Evolutionary conservation across 2,888 invertebrate genomes (phyloP), one percentile per base, ranked within the genome.

Genomic region (Diplazon laetatorius): DNA sequence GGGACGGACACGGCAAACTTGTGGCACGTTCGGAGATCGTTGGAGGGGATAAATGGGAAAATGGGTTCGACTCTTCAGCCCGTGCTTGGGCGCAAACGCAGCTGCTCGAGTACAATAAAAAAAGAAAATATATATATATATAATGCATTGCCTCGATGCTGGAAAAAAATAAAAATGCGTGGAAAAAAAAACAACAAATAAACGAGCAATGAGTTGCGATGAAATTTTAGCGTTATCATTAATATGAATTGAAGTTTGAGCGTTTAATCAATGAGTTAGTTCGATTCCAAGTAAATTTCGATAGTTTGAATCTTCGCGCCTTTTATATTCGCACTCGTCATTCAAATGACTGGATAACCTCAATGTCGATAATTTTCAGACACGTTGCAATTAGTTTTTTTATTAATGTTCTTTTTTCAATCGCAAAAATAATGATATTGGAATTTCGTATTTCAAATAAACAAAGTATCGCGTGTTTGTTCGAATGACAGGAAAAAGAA

Each of bases 301-400:
- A 8, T 1, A 14, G 2, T 25, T 52, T n/a, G 5, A 52, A 52
- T 25, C 14, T 14, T 12, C 12, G 52, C 52, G 52, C 25, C 14
- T 14, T 6, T 55, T 16, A 30, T n/a, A n/a, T n/a, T 6, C 30
- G 9, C 16, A 25, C 14, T 16, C 30, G 30, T 6, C 9, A 8
- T 14, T 39, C 5, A 39, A 39, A 59, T 39, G 10, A 18, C 5
- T 4, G 35, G 5, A 39, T 12, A 20, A 59, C n/a, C n/a, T 6
- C 4, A 16, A 16, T 20, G 39, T 37, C 20, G 14, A 55, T 30
- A 16, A n/a, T 25, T 16, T 14, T 14, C 3, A 35, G 16, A 30
- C 9, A 30, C 16, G 30, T 73, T 62, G 62, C 0, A 60, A n/a
- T n/a, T n/a, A n/a, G n/a, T n/a, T n/a, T n/a, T n/a, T n/a, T 44